A percentile compares a stretch with the other conserved stretches of the same genome.
Evolutionary conservation across 2,113 vertebrate species (phyloP).

Genomic region (Xyrauchen texanus): DNA sequence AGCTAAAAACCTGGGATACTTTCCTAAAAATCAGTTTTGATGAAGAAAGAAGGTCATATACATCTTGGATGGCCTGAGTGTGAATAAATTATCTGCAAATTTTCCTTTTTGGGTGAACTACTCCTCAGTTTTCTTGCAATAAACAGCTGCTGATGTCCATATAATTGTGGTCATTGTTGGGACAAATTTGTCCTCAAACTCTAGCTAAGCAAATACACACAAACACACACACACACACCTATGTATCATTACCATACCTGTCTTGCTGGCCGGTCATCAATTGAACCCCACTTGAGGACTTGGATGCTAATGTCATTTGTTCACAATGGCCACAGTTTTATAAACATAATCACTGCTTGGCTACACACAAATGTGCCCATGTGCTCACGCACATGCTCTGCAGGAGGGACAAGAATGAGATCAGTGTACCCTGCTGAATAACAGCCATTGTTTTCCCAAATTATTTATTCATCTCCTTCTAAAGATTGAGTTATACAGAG

Average conservation of each 20-base stretch:
- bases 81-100: too few relatives aligned
- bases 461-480: conserved; percentile 40
- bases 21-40: too few relatives aligned
- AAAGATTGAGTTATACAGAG: not conserved
- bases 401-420: conserved; percentile 42
- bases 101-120: too few relatives aligned
- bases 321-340: conserved; percentile 48
- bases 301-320: conserved; percentile 34
- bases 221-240: too few relatives aligned
- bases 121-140: too few relatives aligned
- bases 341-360: conserved; percentile 49
- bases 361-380: conserved; percentile 18
- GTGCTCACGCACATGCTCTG: conserved; percentile 16
- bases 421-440: conserved; percentile 44
- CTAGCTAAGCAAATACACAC: too few relatives aligned
- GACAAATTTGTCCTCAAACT: too few relatives aligned
- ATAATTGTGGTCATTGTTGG: too few relatives aligned
- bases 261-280: not conserved
- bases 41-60: too few relatives aligned
- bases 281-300: conserved; percentile 14
- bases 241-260: not conserved
- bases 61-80: too few relatives aligned
- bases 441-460: conserved; percentile 47
- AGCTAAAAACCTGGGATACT: too few relatives aligned
- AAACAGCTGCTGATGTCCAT: too few relatives aligned